Percentiles rank a stretch among this genome's conserved stretches.
phyloP scores from a whole-genome alignment of 2,797 vertebrate species.

The Cryptoblepharus egeriae region DNA sequence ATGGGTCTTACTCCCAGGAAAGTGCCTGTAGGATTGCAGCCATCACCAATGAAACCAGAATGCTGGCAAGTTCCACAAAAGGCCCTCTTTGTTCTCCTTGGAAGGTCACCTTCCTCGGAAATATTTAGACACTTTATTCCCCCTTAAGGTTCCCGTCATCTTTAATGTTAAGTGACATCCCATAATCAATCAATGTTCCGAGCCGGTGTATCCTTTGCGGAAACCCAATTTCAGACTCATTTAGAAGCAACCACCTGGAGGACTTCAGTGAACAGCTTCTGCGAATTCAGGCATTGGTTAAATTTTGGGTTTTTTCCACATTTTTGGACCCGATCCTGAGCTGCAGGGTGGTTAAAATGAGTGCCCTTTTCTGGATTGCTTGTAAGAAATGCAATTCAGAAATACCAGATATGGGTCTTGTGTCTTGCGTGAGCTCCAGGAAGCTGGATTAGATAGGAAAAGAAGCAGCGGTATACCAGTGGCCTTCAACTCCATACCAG shows the following conservation, averaged over 20 bases:
- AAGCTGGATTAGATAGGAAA: too few relatives aligned
- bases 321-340: conserved; percentile 13
- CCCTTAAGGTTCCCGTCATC: background rate
- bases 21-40: too few relatives aligned
- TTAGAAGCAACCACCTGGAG: conserved; percentile 57
- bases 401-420: too few relatives aligned
- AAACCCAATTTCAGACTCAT: conserved; percentile 50
- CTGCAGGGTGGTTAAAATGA: background rate
- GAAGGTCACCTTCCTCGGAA: conserved; percentile 30
- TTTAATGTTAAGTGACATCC: conserved; percentile 39
- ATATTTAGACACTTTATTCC: conserved; percentile 3
- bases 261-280: conserved; percentile 55
- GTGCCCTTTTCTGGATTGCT: background rate
- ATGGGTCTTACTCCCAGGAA: too few relatives aligned
- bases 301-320: conserved; percentile 8
- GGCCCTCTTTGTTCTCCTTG: conserved; percentile 19
- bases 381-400: background rate
- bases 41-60: too few relatives aligned
- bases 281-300: conserved; percentile 2
- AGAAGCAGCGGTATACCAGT: too few relatives aligned
- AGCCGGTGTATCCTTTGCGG: conserved; percentile 11
- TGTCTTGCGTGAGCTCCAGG: too few relatives aligned
- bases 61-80: background rate
- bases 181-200: conserved; percentile 38
- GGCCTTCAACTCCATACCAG: too few relatives aligned